phyloP scores from a whole-genome alignment of 2,113 vertebrate species.

The Channa maculata region DNA sequence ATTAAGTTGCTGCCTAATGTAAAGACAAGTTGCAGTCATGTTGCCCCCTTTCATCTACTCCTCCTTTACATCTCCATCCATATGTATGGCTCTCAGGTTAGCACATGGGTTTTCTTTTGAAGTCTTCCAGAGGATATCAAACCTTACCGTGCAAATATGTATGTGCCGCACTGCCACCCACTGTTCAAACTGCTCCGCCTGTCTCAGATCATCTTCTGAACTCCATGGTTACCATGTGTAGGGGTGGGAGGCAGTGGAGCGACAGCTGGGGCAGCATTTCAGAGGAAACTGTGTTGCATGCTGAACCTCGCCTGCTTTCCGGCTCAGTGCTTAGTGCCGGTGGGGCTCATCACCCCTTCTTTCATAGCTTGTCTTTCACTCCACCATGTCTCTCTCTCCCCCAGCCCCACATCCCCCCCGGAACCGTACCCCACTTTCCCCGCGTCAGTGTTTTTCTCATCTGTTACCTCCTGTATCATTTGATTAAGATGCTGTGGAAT shows the following conservation, averaged over 20 bases:
- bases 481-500: slow-evolving; percentile 64
- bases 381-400: not conserved
- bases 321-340: slow-evolving; percentile 17
- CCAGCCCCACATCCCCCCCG: too few species aligned
- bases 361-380: slow-evolving; percentile 48
- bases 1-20: slow-evolving; percentile 1
- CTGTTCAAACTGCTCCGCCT: slow-evolving; percentile 16
- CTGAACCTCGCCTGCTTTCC: slow-evolving; percentile 62
- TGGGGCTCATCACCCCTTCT: slow-evolving; percentile 36
- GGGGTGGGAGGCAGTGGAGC: slow-evolving; percentile 14
- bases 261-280: slow-evolving; percentile 44
- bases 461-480: slow-evolving; percentile 53
- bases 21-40: slow-evolving; percentile 2
- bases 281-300: slow-evolving; percentile 40
- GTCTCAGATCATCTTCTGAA: slow-evolving; percentile 47
- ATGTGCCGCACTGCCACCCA: slow-evolving; percentile 7
- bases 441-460: slow-evolving; percentile 28
- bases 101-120: slow-evolving; percentile 51
- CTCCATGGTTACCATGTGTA: slow-evolving; percentile 32
- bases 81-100: slow-evolving; percentile 46
- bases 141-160: slow-evolving; percentile 24
- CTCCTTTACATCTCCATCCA: slow-evolving; percentile 45
- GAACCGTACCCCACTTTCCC: slow-evolving; percentile 11
- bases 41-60: slow-evolving; percentile 36
- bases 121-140: slow-evolving; percentile 28